Conservation (phyloP, 1,140 invertebrate species). For the Drosophila parvula region DNA sequence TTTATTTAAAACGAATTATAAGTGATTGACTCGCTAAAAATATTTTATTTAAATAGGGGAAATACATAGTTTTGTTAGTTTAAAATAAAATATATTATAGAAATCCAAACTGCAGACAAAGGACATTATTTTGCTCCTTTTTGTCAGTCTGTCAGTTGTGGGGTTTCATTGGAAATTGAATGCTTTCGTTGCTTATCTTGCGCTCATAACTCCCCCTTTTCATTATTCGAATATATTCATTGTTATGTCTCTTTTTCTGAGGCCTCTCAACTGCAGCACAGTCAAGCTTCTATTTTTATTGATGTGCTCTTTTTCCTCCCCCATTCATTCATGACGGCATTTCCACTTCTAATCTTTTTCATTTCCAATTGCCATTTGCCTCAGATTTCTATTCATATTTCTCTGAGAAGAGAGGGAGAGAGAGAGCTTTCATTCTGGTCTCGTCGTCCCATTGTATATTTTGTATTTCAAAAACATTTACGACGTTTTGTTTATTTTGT, state of each 20-base stretch:
- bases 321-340: constrained; percentile 59
- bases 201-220: constrained; percentile 12
- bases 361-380: constrained; percentile 55
- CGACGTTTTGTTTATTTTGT: constrained; percentile 51
- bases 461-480: constrained; percentile 45
- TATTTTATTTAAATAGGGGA: not conserved
- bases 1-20: too few species aligned
- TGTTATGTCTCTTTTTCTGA: constrained; percentile 24
- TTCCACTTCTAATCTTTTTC: constrained; percentile 58
- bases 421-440: constrained; percentile 23
- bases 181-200: constrained; percentile 10
- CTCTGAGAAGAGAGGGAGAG: not conserved
- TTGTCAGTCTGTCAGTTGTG: not conserved
- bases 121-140: not conserved
- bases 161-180: constrained; percentile 1
- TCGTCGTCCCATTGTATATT: constrained; percentile 33
- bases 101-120: not conserved
- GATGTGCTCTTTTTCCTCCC: constrained; percentile 35
- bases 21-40: too few species aligned
- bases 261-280: constrained; percentile 41
- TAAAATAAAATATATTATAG: not conserved
- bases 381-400: constrained; percentile 42
- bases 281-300: constrained; percentile 50
- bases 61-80: not conserved
- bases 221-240: constrained; percentile 51